These are phyloP conservation scores for Bujurquina vittata DNA, from an alignment of 2,113 vertebrate species.

Conservation along the genomic window DNA sequence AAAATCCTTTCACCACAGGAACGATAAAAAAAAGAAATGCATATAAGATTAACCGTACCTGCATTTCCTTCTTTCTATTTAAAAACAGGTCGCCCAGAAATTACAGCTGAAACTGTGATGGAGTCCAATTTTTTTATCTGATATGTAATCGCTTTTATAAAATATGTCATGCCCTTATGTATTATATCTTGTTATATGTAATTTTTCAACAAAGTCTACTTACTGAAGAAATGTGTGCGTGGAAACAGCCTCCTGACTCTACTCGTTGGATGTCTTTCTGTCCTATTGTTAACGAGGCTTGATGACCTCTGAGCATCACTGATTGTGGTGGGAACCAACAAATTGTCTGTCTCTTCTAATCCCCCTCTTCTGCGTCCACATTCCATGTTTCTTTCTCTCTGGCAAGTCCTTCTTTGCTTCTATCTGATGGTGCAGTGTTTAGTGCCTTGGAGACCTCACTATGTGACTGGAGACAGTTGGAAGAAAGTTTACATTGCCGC, in stretches of 20 bases:
- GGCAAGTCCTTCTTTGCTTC: neutral
- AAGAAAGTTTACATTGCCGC: constrained; percentile 16
- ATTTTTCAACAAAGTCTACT: neutral
- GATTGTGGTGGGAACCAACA: constrained; percentile 31
- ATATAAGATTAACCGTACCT: neutral
- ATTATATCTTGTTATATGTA: neutral
- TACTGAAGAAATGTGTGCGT: neutral
- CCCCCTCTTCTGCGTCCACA: neutral
- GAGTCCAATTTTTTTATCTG: too few relatives aligned
- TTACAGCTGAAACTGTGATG: too few relatives aligned
- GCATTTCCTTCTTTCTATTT: neutral
- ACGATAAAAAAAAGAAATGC: neutral
- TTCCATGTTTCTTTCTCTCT: neutral
- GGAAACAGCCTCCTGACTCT: neutral
- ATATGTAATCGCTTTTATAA: neutral
- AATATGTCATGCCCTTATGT: neutral
- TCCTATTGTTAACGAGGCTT: constrained; percentile 9
- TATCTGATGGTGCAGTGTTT: constrained; percentile 23
- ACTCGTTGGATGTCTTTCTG: neutral
- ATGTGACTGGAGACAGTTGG: constrained; percentile 41
- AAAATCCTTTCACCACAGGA: too few relatives aligned
- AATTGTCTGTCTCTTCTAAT: constrained; percentile 54
- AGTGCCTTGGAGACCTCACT: constrained; percentile 45
- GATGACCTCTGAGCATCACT: constrained; percentile 24
- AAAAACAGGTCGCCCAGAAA: neutral